phyloP scores from a whole-genome alignment of 2,113 vertebrate genomes.

The Menidia beryllina region DNA sequence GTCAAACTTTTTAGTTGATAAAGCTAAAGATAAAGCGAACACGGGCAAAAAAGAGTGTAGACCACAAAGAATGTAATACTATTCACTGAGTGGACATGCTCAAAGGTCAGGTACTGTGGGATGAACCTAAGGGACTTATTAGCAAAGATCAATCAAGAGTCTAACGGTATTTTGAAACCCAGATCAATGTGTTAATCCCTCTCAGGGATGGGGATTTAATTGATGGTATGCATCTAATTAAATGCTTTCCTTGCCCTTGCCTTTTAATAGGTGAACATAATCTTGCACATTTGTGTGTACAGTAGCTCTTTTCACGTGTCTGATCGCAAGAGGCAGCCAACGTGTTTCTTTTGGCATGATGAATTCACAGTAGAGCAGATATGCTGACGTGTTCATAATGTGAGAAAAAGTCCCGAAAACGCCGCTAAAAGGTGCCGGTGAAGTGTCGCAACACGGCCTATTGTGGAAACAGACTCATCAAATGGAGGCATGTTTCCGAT shows the following conservation, averaged over 20 bases:
- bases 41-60: neutral
- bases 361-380: neutral
- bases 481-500: no score
- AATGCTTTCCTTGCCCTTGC: neutral
- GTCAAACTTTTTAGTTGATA: neutral
- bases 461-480: no score
- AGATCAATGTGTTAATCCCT: constrained; percentile 40
- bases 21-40: neutral
- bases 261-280: neutral
- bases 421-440: neutral
- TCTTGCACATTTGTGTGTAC: neutral
- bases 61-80: constrained; percentile 10
- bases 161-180: constrained; percentile 14
- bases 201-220: constrained; percentile 29
- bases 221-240: constrained; percentile 21
- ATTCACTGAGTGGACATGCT: constrained; percentile 7
- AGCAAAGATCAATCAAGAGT: constrained; percentile 41
- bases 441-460: neutral
- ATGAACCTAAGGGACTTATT: constrained; percentile 57
- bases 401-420: neutral
- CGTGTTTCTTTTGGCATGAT: neutral
- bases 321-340: no score
- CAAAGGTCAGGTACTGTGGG: constrained; percentile 53
- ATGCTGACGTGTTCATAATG: neutral
- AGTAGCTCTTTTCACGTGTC: neutral